These are phyloP conservation scores for Sterrhoptilus dennistouni DNA, from an alignment of 2,113 vertebrate genomes.

Conservation along the genomic window DNA sequence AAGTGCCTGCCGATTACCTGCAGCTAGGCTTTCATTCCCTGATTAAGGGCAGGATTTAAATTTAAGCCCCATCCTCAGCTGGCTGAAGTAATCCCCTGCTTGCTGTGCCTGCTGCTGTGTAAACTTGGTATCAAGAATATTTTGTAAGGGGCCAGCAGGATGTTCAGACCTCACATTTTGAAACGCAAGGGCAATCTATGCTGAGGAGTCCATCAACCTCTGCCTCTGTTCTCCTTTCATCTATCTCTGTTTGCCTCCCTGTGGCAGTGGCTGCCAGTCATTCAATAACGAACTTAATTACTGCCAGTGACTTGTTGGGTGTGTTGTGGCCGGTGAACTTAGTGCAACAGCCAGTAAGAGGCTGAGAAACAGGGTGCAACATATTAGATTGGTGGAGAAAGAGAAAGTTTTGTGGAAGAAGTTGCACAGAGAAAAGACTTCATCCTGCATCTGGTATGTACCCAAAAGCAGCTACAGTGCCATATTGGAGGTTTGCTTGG, in stretches of 20 bases:
- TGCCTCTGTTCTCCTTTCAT: neutral
- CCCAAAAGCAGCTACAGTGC: neutral
- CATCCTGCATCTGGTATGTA: neutral
- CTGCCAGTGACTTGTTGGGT: neutral
- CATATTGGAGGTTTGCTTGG: neutral
- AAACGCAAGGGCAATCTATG: accelerated
- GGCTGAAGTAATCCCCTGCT: neutral
- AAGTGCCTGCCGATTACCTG: accelerated
- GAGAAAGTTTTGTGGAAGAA: neutral
- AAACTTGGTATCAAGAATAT: accelerated
- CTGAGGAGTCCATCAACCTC: neutral
- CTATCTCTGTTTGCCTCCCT: neutral
- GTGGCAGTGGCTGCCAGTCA: neutral
- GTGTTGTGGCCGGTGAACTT: accelerated
- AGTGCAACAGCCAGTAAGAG: no score
- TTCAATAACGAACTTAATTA: neutral
- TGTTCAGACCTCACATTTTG: neutral
- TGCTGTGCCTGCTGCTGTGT: neutral
- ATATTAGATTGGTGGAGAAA: neutral
- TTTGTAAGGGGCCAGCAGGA: neutral
- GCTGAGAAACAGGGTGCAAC: no score
- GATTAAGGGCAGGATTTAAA: neutral
- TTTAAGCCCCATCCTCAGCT: neutral
- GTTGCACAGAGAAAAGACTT: neutral
- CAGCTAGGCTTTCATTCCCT: neutral